Percentiles rank a stretch among this genome's conserved stretches.
phyloP scores from a whole-genome alignment of 2,888 invertebrate species.

The Gastracanthus pulcherrimus region DNA sequence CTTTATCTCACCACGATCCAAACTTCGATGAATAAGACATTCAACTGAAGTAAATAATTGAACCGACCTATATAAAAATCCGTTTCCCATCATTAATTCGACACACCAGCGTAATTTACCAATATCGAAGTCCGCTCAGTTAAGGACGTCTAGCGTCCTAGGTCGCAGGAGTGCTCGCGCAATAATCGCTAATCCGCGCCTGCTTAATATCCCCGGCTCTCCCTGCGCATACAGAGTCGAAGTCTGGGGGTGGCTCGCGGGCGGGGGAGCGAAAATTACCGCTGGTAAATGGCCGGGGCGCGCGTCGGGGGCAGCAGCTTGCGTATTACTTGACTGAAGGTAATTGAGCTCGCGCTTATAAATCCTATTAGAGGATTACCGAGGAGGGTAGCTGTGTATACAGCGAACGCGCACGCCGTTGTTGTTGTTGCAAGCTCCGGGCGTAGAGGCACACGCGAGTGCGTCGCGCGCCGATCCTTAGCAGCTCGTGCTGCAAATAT shows the following conservation, averaged over 20 bases:
- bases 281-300: constrained; percentile 66
- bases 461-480: constrained; percentile 20
- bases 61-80: no score
- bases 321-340: constrained; percentile 72
- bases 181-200: constrained; percentile 63
- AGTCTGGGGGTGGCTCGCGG: background rate
- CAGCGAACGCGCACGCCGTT: constrained; percentile 54
- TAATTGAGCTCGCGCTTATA: constrained; percentile 76
- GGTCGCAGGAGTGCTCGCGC: constrained; percentile 43
- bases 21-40: no score
- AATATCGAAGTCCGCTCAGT: background rate
- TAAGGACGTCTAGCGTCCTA: background rate
- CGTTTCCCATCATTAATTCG: no score
- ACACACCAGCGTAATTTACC: no score
- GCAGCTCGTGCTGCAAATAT: constrained; percentile 9
- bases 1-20: no score
- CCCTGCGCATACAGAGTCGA: background rate
- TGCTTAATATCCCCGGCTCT: constrained; percentile 55
- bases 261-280: constrained; percentile 66
- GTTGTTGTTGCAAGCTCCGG: background rate
- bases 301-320: constrained; percentile 37
- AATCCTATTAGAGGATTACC: constrained; percentile 77
- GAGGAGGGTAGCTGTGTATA: constrained; percentile 59
- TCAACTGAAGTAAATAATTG: no score
- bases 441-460: background rate